Percentiles rank a stretch among this genome's conserved stretches.
Evolutionary conservation across 2,888 invertebrate genomes (phyloP).

Genomic region (Drosophila phalerata): DNA sequence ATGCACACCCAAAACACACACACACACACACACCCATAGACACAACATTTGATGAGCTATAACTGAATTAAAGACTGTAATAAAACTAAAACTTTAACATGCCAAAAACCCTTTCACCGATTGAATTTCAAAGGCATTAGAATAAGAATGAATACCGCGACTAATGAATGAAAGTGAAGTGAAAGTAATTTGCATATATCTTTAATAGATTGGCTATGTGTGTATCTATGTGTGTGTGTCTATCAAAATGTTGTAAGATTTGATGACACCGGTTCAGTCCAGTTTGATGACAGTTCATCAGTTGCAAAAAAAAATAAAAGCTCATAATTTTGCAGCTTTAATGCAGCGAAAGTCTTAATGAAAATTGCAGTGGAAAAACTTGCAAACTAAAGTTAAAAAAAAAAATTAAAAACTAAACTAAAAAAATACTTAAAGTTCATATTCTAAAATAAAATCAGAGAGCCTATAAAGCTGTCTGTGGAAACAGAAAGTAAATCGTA

Average conservation of each 20-base stretch:
- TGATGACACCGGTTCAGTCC: conserved; percentile 57
- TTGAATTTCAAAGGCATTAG: conserved; percentile 66
- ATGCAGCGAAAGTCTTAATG: conserved; percentile 66
- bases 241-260: conserved; percentile 34
- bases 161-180: conserved; percentile 77
- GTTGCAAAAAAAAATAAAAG: conserved; percentile 35
- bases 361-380: conserved; percentile 43
- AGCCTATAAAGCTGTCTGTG: conserved; percentile 42
- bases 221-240: not conserved
- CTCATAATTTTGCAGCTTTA: conserved; percentile 54
- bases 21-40: not conserved
- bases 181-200: conserved; percentile 79
- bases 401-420: conserved; percentile 22
- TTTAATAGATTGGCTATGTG: conserved; percentile 7
- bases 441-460: conserved; percentile 50
- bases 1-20: conserved; percentile 8
- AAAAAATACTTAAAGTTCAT: conserved; percentile 20
- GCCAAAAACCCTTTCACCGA: conserved; percentile 66
- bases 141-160: conserved; percentile 71
- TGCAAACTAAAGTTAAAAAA: conserved; percentile 15
- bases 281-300: conserved; percentile 23
- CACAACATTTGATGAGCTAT: not conserved
- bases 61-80: conserved; percentile 1
- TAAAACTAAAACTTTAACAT: not conserved
- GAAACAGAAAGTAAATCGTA: conserved; percentile 78